Evolutionary conservation across 2,888 invertebrate genomes (phyloP).

Genomic region (Copidosoma aretas): DNA sequence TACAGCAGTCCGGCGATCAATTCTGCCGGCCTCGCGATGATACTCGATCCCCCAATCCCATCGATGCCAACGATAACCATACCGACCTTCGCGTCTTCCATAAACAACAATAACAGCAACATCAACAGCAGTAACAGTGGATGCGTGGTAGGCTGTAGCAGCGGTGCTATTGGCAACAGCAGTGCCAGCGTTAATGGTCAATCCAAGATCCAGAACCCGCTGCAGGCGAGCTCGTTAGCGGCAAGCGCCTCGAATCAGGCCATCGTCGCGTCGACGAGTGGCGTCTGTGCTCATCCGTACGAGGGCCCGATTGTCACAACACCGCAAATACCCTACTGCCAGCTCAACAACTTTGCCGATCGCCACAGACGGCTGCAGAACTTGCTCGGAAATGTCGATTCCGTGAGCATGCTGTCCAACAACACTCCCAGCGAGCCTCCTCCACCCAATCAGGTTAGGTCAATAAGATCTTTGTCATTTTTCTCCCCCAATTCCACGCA

Average conservation of each 20-base stretch:
- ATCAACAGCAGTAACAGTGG: constrained; percentile 51
- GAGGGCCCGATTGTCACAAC: not conserved
- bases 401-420: constrained; percentile 17
- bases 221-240: constrained; percentile 48
- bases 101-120: not conserved
- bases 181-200: constrained; percentile 28
- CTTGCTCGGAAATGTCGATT: constrained; percentile 49
- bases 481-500: constrained; percentile 37
- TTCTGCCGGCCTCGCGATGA: constrained; percentile 49
- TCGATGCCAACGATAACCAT: too few species aligned
- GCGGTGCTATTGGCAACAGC: not conserved
- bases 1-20: constrained; percentile 65
- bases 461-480: constrained; percentile 18
- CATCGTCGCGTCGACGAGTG: constrained; percentile 27
- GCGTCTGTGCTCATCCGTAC: constrained; percentile 17
- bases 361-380: constrained; percentile 56
- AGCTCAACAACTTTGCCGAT: constrained; percentile 54
- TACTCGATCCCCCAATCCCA: too few species aligned
- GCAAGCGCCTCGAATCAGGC: constrained; percentile 66
- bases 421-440: not conserved
- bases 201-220: constrained; percentile 51
- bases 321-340: constrained; percentile 46
- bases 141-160: constrained; percentile 46
- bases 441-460: constrained; percentile 21
- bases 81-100: too few species aligned